Percentiles rank a stretch among this genome's conserved stretches.
phyloP scores from a whole-genome alignment of 2,888 invertebrate genomes.

The Pyralis farinalis region DNA sequence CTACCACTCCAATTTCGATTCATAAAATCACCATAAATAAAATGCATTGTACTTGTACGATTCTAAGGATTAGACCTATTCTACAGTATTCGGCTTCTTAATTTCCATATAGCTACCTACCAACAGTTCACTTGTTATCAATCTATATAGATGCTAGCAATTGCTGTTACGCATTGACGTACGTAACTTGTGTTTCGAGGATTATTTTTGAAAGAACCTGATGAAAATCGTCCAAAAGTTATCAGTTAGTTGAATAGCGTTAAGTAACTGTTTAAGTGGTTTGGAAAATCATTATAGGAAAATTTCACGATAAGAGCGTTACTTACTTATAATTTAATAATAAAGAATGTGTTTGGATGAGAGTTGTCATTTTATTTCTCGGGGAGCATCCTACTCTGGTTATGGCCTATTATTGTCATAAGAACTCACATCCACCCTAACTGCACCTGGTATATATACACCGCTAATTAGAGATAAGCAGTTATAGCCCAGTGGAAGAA shows the following conservation, averaged over 20 bases:
- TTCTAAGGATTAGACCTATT: conserved; percentile 38
- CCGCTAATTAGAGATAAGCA: too few species aligned
- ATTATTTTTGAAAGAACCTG: conserved; percentile 19
- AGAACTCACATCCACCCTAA: too few species aligned
- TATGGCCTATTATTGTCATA: too few species aligned
- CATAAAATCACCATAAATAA: too few species aligned
- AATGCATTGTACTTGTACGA: conserved; percentile 37
- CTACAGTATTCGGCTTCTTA: conserved; percentile 43
- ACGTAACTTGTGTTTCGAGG: conserved; percentile 5
- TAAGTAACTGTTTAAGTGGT: conserved; percentile 65
- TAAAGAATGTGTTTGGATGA: conserved; percentile 73
- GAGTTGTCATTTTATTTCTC: conserved; percentile 31
- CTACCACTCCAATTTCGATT: too few species aligned
- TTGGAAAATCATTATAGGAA: conserved; percentile 69
- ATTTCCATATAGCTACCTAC: conserved; percentile 32
- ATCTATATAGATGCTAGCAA: conserved; percentile 22
- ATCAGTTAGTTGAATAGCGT: conserved; percentile 46
- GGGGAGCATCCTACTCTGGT: too few species aligned
- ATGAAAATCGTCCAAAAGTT: conserved; percentile 67
- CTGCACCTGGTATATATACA: too few species aligned
- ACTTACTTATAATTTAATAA: conserved; percentile 59
- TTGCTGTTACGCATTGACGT: not conserved
- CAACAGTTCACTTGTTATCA: conserved; percentile 20
- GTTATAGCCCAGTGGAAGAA: too few species aligned
- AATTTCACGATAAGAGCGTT: conserved; percentile 57